Evolutionary conservation across 2,888 invertebrate species (phyloP), one percentile per base, ranked within the genome.

Genomic region (Tholera decimalis): DNA sequence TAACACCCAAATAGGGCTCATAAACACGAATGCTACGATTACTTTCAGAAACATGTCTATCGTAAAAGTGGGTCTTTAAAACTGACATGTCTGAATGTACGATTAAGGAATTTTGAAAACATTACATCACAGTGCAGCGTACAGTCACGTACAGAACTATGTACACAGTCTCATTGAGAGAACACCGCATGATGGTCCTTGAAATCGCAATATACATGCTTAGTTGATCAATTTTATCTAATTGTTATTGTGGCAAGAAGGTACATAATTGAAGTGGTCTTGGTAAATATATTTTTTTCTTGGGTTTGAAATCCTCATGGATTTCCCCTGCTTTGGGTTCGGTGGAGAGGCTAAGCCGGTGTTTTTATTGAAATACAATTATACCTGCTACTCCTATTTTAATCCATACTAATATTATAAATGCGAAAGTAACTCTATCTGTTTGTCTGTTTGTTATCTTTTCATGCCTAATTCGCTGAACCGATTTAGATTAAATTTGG

Each of bases 61-160:
- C 71, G 56, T 56, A 54, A 74, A 76, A 49, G 18, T 50, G 33
- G 43, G 33, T 53, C 18, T 47, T 51, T 64, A 56, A 53, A 39
- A 64, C 46, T 77, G 58, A 53, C 51, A 59, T 47, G 41, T 39
- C 30, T 30, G 57, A 75, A 68, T 50, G 63, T 76, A 58, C 54
- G 41, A 64, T 63, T 46, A 58, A 33, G 46, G 57, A 58, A 56
- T 59, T 58, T 51, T 44, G 28, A 28, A 43, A 46, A 58, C 18
- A 50, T 65, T 28, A 65, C 55, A 9, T 51, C 47, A 15, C 22
- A 8, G 13, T 5, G 9, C 37, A 30, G 33, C 18, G 47, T 65
- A 65, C 60, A 65, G 28, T 49, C 28, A 41, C 22, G 11, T 3
- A 5, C 33, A 28, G 47, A 69, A 18, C 24, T 0, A 6, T 33